Percentiles rank a stretch among this genome's conserved stretches.
Conservation (phyloP, 1,140 invertebrate species). For the Reticulitermes speratus region DNA sequence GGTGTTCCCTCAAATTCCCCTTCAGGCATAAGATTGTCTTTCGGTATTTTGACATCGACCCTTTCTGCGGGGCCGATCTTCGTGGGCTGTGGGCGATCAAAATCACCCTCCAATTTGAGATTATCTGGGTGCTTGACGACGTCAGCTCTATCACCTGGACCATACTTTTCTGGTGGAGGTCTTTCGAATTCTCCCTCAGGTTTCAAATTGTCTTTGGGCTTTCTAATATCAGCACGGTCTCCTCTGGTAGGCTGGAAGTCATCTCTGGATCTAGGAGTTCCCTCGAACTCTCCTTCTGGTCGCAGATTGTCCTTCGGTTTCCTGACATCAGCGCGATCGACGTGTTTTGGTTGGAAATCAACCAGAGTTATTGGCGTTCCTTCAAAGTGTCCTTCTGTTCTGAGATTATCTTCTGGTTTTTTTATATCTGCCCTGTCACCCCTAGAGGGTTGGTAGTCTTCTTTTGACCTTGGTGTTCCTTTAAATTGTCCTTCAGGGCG, state of each 20-base stretch:
- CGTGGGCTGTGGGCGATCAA: slow-evolving; percentile 49
- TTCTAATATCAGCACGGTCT: slow-evolving; percentile 38
- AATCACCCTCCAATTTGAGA: slow-evolving; percentile 61
- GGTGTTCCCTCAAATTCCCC: slow-evolving; percentile 57
- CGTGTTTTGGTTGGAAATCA: slow-evolving; percentile 44
- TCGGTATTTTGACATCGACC: too few species aligned
- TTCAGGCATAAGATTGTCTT: slow-evolving; percentile 50
- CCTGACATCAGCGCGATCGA: slow-evolving; percentile 50
- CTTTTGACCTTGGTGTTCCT: slow-evolving; percentile 49
- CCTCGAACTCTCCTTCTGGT: slow-evolving; percentile 52
- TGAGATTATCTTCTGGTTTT: slow-evolving; percentile 45
- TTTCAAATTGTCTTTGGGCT: slow-evolving; percentile 27
- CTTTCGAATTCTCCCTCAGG: slow-evolving; percentile 52
- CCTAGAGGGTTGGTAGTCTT: slow-evolving; percentile 57
- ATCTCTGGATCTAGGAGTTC: slow-evolving; percentile 37
- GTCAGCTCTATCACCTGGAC: slow-evolving; percentile 53
- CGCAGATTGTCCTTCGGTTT: slow-evolving; percentile 56
- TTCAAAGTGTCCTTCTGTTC: slow-evolving; percentile 38
- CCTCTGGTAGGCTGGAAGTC: slow-evolving; percentile 47
- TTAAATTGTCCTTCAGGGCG: slow-evolving; percentile 62
- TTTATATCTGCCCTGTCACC: slow-evolving; percentile 62
- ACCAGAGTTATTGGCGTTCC: slow-evolving; percentile 51
- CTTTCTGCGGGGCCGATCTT: slow-evolving; percentile 42
- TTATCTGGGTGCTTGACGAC: slow-evolving; percentile 58
- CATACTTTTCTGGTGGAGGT: slow-evolving; percentile 44